These are phyloP conservation scores for Heliangelus exortis DNA, from an alignment of 2,797 vertebrate genomes.

Conservation along the genomic window DNA sequence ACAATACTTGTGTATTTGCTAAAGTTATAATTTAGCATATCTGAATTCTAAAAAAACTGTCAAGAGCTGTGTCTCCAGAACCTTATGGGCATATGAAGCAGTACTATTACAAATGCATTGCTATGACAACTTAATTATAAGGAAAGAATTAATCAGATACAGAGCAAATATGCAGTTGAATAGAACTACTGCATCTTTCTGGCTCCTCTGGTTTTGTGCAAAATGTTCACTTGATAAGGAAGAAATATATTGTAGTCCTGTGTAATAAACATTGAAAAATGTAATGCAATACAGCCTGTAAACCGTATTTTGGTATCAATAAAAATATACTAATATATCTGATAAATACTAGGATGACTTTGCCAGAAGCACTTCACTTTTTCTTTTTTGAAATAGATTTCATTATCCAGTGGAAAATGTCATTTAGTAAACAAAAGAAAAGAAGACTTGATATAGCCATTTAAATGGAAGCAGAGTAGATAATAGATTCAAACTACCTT, in stretches of 20 bases:
- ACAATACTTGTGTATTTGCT: not conserved
- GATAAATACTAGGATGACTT: slow-evolving; percentile 4
- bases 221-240: not conserved
- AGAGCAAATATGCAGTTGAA: not conserved
- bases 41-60: not conserved
- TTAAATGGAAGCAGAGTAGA: not conserved
- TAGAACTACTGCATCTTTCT: not conserved
- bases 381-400: slow-evolving; percentile 14
- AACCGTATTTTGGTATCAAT: not conserved
- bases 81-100: slow-evolving; percentile 14
- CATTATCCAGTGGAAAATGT: not conserved
- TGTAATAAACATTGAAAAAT: not conserved
- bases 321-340: slow-evolving; percentile 1
- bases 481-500: not conserved
- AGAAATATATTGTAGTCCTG: not conserved
- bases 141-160: not conserved
- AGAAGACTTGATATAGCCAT: not conserved
- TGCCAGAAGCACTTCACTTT: not conserved
- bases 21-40: slow-evolving; percentile 6
- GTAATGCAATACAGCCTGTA: not conserved
- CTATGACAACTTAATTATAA: slow-evolving; percentile 54
- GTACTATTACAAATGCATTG: slow-evolving; percentile 34
- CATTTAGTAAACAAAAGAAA: not conserved
- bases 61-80: not conserved
- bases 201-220: not conserved